phyloP scores from a whole-genome alignment of 2,888 invertebrate species.

The Oscheius sp. region DNA sequence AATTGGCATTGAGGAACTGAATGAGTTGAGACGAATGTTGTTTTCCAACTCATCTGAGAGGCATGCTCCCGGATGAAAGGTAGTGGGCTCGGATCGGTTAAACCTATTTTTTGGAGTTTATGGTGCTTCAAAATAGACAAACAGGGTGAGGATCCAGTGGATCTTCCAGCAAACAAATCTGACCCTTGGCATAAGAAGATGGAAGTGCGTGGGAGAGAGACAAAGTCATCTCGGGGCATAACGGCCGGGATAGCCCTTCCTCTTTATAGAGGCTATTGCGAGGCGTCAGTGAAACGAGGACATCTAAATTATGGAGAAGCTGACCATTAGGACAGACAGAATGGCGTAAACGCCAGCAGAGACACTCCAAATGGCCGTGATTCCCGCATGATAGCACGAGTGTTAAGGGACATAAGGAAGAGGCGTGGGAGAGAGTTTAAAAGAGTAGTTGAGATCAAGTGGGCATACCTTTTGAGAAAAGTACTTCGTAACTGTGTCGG shows the following conservation, averaged over 20 bases:
- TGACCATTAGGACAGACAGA: background rate
- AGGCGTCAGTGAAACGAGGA: no score
- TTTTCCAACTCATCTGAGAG: background rate
- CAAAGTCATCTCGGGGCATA: background rate
- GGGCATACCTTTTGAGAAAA: no score
- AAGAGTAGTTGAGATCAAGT: no score
- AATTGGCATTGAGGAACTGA: conserved; percentile 18
- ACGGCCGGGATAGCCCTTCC: no score
- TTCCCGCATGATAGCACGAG: conserved; percentile 1
- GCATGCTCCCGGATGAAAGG: no score
- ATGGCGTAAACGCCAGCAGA: background rate
- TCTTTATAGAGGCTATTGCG: no score
- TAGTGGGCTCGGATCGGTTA: no score
- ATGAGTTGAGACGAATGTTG: background rate
- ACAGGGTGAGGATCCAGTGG: no score
- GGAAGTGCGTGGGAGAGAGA: conserved; percentile 5
- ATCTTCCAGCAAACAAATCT: no score
- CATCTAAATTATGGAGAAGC: background rate
- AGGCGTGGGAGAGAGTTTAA: background rate
- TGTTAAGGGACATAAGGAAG: conserved; percentile 9
- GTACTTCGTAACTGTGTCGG: no score
- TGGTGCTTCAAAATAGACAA: no score
- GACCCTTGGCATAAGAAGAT: conserved; percentile 1
- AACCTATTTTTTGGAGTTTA: no score
- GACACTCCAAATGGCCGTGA: conserved; percentile 8